These are phyloP conservation scores for Colinus virginianus DNA, from an alignment of 2,113 vertebrate genomes.

Conservation along the genomic window DNA sequence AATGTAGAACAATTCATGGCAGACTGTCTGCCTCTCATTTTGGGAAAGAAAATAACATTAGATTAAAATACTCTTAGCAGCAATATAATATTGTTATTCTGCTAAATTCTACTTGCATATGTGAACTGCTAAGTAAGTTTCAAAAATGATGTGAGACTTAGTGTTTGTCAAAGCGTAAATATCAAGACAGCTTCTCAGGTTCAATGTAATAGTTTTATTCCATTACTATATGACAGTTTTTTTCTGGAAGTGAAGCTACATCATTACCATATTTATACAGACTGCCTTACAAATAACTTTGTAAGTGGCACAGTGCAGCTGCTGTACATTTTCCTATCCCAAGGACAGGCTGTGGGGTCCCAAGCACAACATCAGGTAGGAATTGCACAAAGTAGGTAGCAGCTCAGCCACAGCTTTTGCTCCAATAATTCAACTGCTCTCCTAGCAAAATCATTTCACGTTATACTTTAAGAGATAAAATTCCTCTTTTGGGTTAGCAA, in stretches of 20 bases:
- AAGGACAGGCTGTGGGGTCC: neutral
- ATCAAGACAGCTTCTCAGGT: neutral
- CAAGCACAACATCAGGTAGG: neutral
- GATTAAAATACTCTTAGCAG: neutral
- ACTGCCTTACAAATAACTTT: neutral
- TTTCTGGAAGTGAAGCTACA: neutral
- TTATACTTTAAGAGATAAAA: neutral
- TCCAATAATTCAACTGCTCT: neutral
- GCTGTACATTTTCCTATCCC: neutral
- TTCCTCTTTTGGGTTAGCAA: neutral
- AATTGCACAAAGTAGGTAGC: neutral
- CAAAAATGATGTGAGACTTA: neutral
- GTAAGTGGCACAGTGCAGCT: neutral
- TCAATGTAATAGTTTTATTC: neutral
- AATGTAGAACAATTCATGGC: neutral
- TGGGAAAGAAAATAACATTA: neutral
- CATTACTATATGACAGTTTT: neutral
- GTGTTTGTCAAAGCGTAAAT: neutral
- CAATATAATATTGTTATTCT: neutral
- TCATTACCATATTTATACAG: neutral
- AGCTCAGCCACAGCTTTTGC: neutral
- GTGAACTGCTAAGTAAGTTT: neutral
- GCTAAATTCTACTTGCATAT: neutral
- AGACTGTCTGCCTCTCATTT: constrained; percentile 11
- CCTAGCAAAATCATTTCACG: neutral